These are phyloP conservation scores for Cephus runcator DNA, from an alignment of 2,888 invertebrate genomes.

Conservation along the genomic window DNA sequence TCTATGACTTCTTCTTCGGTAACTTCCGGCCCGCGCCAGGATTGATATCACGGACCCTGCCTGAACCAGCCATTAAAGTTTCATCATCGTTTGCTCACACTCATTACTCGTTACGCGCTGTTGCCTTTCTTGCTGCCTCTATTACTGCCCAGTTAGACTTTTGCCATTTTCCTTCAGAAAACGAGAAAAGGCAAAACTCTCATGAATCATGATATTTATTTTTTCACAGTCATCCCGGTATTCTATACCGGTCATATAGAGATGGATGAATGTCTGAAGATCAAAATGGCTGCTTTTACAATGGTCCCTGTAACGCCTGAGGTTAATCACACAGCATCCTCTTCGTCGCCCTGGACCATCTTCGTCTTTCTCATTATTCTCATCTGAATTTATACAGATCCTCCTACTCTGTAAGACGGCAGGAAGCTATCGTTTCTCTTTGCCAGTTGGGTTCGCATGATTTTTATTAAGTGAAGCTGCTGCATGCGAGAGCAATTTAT, in stretches of 20 bases:
- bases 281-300: background rate
- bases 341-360: background rate
- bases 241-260: background rate
- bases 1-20: conserved; percentile 44
- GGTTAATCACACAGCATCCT: background rate
- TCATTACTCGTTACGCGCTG: conserved; percentile 33
- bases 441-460: background rate
- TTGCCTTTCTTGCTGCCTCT: conserved; percentile 8
- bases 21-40: conserved; percentile 33
- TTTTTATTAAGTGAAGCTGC: background rate
- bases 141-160: background rate
- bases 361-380: background rate
- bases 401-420: background rate
- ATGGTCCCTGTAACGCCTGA: background rate
- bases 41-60: conserved; percentile 44
- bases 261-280: background rate
- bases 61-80: conserved; percentile 57
- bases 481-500: background rate
- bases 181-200: background rate
- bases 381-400: background rate
- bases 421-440: background rate
- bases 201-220: background rate
- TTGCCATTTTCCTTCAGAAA: background rate
- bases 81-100: conserved; percentile 42
- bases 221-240: background rate